Evolutionary conservation across 1,140 invertebrate genomes (phyloP), one percentile per base, ranked within the genome.

Genomic region (Cataglyphis hispanica): DNA sequence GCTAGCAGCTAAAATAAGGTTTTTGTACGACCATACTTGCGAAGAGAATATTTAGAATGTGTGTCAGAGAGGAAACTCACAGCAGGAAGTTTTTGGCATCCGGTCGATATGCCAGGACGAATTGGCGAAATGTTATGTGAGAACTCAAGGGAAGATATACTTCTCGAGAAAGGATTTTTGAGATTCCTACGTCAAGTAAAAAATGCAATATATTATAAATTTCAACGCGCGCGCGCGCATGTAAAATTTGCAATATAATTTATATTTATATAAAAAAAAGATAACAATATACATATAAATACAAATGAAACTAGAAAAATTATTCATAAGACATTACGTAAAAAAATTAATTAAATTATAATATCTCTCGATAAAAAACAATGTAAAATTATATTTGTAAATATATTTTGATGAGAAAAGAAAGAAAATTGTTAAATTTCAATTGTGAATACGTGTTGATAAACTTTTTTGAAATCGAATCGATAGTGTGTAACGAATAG

Each of bases 381-480:
- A 34, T 34, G 53, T 8, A 64, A 64, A 64, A 3, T 3, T 61
- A 27, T 19, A 16, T 31, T 16, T 1, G 19, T 19, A 25, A 5
- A 63, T 13, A 58, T 6, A 75, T 11, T 16, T 34, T 10, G 22
- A n/a, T 25, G 31, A 31, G 3, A 66, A 1, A 34, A 13, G 27
- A 46, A 56, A 40, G 16, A 67, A 16, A 77, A 74, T 5, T 58
- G 66, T 31, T 53, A 31, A 56, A 7, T 70, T 56, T 22, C 7
- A 56, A 37, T 22, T 67, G 46, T 78, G 31, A 66, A 77, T 34
- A 58, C 31, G 22, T 31, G 16, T 69, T 46, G 27, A 46, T 37
- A 7, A 83, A 74, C 8, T 83, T 60, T 83, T 60, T 46, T 46
- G 16, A 83, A 74, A 83, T 34, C 27, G 37, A 72, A 83, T 81